phyloP scores from a whole-genome alignment of 2,888 invertebrate species.

The Eugnorisma glareosa region DNA sequence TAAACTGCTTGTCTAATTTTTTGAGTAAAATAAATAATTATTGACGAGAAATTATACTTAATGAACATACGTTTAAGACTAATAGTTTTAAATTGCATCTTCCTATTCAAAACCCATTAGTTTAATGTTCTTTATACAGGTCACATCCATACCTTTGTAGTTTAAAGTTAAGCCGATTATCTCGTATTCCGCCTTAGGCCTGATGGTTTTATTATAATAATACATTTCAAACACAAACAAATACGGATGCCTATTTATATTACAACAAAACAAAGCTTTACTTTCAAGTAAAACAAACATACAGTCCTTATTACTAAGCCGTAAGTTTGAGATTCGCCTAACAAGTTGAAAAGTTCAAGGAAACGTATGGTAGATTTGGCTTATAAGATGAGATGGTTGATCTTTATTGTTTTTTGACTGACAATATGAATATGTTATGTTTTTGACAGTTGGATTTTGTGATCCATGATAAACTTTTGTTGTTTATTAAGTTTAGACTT shows the following conservation, averaged over 20 bases:
- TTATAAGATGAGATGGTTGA: slow-evolving; percentile 29
- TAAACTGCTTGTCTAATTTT: no score
- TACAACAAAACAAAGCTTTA: slow-evolving; percentile 19
- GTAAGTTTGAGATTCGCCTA: slow-evolving; percentile 21
- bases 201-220: slow-evolving; percentile 40
- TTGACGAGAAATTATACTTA: no score
- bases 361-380: slow-evolving; percentile 26
- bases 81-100: background rate
- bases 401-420: slow-evolving; percentile 54
- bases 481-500: background rate
- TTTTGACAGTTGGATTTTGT: slow-evolving; percentile 22
- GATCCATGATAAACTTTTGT: slow-evolving; percentile 7
- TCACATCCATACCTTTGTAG: background rate
- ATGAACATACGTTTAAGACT: no score
- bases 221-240: slow-evolving; percentile 46
- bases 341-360: slow-evolving; percentile 59
- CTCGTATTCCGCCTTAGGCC: slow-evolving; percentile 1
- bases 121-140: background rate
- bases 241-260: slow-evolving; percentile 40
- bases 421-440: slow-evolving; percentile 36
- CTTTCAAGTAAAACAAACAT: background rate
- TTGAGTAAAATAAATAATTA: no score
- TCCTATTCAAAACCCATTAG: slow-evolving; percentile 8
- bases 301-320: background rate
- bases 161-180: slow-evolving; percentile 22